A percentile compares a stretch with the other conserved stretches of the same genome.
phyloP scores from a whole-genome alignment of 2,113 vertebrate genomes.

The Centropus bengalensis region DNA sequence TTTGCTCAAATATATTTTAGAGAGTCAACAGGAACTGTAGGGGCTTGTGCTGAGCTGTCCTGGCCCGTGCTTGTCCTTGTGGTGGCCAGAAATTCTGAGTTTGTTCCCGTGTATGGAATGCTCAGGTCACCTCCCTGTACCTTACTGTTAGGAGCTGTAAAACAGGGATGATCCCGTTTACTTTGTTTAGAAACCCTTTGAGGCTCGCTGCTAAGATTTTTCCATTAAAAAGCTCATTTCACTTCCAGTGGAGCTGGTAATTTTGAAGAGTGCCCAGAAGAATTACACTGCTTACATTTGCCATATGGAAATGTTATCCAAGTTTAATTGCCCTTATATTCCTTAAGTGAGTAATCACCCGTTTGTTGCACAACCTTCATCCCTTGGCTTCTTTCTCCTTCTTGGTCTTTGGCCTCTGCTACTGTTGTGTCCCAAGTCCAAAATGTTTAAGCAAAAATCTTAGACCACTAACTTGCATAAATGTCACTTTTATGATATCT shows the following conservation, averaged over 20 bases:
- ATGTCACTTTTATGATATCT: neutral
- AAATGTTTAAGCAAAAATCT: neutral
- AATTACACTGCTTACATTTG: neutral
- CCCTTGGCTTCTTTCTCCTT: neutral
- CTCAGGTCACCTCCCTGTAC: neutral
- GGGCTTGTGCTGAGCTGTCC: neutral
- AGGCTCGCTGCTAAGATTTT: neutral
- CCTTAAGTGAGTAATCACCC: neutral
- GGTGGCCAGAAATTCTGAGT: neutral
- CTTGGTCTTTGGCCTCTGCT: neutral
- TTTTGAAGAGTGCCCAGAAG: neutral
- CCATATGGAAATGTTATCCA: neutral
- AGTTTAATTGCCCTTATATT: neutral
- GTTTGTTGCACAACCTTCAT: neutral
- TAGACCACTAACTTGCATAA: neutral
- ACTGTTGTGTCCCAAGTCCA: neutral
- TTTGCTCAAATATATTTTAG: neutral
- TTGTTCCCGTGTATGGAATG: neutral
- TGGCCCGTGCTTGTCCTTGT: neutral
- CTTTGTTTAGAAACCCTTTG: neutral
- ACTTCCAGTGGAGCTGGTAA: neutral
- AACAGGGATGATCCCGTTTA: neutral
- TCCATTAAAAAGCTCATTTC: neutral
- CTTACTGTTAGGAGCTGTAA: neutral
- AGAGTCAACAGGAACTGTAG: neutral